Evolutionary conservation across 1,140 invertebrate genomes (phyloP), one percentile per base, ranked within the genome.

Genomic region (Brachionus angularis): DNA sequence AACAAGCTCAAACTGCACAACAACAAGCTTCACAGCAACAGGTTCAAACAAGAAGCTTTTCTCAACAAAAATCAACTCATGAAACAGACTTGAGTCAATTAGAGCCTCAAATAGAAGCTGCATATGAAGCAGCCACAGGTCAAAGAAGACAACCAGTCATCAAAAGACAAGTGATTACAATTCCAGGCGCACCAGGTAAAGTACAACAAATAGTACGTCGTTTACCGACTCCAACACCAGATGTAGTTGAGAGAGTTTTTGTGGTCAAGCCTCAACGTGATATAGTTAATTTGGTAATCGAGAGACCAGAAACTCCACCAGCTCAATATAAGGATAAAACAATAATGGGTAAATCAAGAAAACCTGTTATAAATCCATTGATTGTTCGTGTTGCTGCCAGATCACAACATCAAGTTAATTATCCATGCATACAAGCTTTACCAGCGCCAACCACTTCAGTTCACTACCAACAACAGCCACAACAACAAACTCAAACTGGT

Each of bases 231-330:
- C 67, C 67, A 36, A 50, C 46, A 14, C 67, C 67, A 7, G 67
- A 70, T 50, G 36, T 70, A 27, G 25, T 70, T 14, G 67, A 70
- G 18, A 27, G 67, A 34, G 67, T 70, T 14, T 70, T 50, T 31
- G 42, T 70, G 12, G 46, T 50, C 16, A 50, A 50, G 8, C 67
- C 46, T n/a, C 67, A 50, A 31, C 5, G 46, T 12, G 67, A 70
- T 29, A 39, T 53, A 1, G 50, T 70, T 12, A 50, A 70, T 34
- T 39, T 50, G 29, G 42, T 70, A 21, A 70, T 70, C n/a, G 67
- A 70, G 31, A 36, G 46, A 52, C 67, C 67, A 7, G 33, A 29
- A 5, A 70, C 67, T 34, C 67, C 67, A 52, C 67, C 67, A 42
- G 46, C 67, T 39, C 67, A 50, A 16, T 50, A 33, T 33, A 50